Percentiles rank a stretch among this genome's conserved stretches.
Conservation (phyloP, 2,113 vertebrate genomes). For the Nicator chloris region DNA sequence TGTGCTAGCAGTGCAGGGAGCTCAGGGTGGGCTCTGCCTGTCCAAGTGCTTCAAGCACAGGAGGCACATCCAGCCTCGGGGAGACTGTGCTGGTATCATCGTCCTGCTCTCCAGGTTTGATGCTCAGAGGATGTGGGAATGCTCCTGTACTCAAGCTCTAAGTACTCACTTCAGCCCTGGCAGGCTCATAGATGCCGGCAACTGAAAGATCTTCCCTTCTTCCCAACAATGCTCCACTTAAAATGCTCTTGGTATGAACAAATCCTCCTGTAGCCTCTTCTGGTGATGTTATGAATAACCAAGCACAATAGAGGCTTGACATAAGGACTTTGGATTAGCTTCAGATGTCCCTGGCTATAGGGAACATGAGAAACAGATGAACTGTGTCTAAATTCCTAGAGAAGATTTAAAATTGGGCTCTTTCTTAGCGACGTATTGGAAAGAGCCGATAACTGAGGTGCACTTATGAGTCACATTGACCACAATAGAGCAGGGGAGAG, state of each 20-base stretch:
- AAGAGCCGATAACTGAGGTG: constrained; percentile 30
- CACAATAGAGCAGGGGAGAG: not conserved
- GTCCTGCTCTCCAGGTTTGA: not conserved
- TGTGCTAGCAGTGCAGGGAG: not conserved
- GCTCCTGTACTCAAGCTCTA: not conserved
- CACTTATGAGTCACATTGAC: constrained; percentile 29
- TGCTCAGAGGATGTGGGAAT: not conserved
- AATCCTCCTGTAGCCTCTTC: not conserved
- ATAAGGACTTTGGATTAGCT: not conserved
- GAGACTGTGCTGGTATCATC: not conserved
- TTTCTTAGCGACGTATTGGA: constrained; percentile 5
- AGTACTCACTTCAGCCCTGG: not conserved
- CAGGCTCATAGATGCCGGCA: not conserved
- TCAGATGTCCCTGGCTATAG: not conserved
- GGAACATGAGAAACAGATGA: not conserved
- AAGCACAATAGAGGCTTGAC: not conserved
- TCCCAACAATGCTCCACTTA: not conserved
- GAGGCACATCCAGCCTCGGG: not conserved
- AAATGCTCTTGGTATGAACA: not conserved
- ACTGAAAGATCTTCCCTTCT: not conserved
- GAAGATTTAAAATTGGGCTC: constrained; percentile 29
- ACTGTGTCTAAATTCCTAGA: not conserved
- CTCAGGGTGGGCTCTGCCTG: not conserved
- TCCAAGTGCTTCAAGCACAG: not conserved
- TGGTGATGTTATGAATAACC: not conserved